Conservation (phyloP, 2,113 vertebrate genomes). For the Sorex araneus region DNA sequence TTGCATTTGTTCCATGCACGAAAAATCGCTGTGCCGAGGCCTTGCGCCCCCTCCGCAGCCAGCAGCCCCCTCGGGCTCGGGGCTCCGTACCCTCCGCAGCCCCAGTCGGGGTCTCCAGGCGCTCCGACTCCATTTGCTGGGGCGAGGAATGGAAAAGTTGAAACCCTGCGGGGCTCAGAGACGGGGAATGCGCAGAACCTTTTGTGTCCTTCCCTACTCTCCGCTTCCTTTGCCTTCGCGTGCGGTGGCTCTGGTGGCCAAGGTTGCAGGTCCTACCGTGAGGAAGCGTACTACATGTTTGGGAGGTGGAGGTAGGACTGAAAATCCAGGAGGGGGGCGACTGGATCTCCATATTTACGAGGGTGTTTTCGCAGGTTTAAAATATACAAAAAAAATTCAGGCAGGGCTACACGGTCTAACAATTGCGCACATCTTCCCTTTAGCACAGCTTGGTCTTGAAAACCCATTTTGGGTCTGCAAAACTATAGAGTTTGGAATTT, state of each 20-base stretch:
- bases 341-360: constrained; percentile 6
- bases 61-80: too few species aligned
- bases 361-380: background rate
- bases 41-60: too few species aligned
- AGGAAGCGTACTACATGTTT: constrained; percentile 39
- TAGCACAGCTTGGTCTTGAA: constrained; percentile 13
- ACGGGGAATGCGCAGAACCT: constrained; percentile 8
- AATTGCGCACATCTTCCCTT: constrained; percentile 77
- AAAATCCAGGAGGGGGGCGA: background rate
- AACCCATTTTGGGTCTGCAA: constrained; percentile 13
- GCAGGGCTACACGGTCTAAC: constrained; percentile 25
- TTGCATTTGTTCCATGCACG: constrained; percentile 79
- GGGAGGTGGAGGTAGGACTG: constrained; percentile 35
- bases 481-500: constrained; percentile 11
- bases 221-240: constrained; percentile 66
- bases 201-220: constrained; percentile 71
- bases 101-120: too few species aligned
- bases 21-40: constrained; percentile 33
- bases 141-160: background rate
- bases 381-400: too few species aligned
- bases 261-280: constrained; percentile 61
- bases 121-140: background rate
- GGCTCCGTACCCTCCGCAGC: too few species aligned
- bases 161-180: background rate
- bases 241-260: constrained; percentile 27